Evolutionary conservation across 2,888 invertebrate species (phyloP).

Genomic region (Aspidiotus rigidus): DNA sequence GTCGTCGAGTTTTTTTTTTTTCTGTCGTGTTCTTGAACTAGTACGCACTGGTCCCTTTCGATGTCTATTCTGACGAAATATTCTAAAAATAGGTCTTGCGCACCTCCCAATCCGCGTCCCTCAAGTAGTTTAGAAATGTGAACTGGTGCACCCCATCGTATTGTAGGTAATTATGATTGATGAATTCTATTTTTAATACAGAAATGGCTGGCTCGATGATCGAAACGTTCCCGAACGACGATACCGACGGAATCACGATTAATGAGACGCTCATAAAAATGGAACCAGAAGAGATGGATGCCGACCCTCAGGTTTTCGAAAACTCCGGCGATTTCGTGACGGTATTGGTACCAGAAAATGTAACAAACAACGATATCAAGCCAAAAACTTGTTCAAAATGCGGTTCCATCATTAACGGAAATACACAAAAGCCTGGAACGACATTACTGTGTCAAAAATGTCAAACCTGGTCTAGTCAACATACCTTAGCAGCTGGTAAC

Average conservation of each 20-base stretch:
- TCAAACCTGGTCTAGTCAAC: background rate
- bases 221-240: too few relatives aligned
- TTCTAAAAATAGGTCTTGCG: too few relatives aligned
- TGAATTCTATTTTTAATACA: too few relatives aligned
- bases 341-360: constrained; percentile 22
- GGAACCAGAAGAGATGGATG: constrained; percentile 16
- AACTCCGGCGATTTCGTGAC: constrained; percentile 22
- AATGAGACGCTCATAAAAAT: constrained; percentile 27
- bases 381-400: constrained; percentile 18
- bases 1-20: too few relatives aligned
- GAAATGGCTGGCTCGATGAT: too few relatives aligned
- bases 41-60: too few relatives aligned
- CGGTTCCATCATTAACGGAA: constrained; percentile 2
- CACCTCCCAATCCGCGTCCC: too few relatives aligned
- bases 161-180: too few relatives aligned
- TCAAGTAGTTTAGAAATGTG: too few relatives aligned
- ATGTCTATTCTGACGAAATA: too few relatives aligned
- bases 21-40: too few relatives aligned
- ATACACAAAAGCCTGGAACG: background rate
- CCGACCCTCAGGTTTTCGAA: background rate
- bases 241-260: constrained; percentile 16
- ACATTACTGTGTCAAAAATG: constrained; percentile 6
- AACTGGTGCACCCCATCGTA: too few relatives aligned
- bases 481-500: background rate
- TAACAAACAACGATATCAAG: constrained; percentile 4